phyloP scores from a whole-genome alignment of 2,888 invertebrate genomes.

The Alcis repandata region DNA sequence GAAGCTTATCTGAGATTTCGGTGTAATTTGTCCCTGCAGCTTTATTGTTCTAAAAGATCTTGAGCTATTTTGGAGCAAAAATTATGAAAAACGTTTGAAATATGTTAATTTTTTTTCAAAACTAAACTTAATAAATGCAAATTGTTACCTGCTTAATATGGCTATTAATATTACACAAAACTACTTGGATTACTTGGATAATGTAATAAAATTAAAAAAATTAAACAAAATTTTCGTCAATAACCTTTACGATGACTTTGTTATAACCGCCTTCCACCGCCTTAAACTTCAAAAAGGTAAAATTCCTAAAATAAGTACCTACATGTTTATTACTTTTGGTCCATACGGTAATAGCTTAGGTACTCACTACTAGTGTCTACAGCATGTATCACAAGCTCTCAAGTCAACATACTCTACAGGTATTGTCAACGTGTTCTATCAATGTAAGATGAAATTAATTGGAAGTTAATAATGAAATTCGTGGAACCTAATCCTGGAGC shows the following conservation, averaged over 20 bases:
- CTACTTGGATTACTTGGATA: no score
- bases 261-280: no score
- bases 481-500: constrained; percentile 54
- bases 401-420: constrained; percentile 4
- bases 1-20: constrained; percentile 15
- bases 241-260: no score
- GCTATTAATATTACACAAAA: no score
- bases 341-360: no score
- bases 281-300: no score
- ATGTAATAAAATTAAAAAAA: no score
- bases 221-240: no score
- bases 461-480: constrained; percentile 55
- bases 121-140: no score
- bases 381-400: not conserved
- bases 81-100: not conserved
- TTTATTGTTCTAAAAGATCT: not conserved
- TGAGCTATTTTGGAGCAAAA: not conserved
- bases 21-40: not conserved
- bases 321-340: no score
- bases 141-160: no score
- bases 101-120: not conserved
- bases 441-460: constrained; percentile 41
- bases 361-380: not conserved
- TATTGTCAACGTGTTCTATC: not conserved
- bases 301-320: no score